These are phyloP conservation scores for Chloroclystis v-ata DNA, from an alignment of 2,888 invertebrate genomes.

Conservation along the genomic window DNA sequence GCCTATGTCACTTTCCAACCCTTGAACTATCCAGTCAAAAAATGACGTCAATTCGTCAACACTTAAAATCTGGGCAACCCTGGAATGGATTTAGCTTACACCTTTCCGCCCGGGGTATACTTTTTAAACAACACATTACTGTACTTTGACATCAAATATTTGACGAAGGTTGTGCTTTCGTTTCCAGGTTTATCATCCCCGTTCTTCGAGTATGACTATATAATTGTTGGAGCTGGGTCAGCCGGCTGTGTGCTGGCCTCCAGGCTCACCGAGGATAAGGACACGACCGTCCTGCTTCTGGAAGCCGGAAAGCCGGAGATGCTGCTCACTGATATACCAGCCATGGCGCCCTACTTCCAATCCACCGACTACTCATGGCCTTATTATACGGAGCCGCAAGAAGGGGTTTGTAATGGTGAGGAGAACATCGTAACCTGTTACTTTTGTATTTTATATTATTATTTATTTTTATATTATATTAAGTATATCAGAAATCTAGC, in stretches of 20 bases:
- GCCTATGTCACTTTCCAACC: too few species aligned
- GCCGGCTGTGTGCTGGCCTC: slow-evolving; percentile 76
- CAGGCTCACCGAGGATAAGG: slow-evolving; percentile 61
- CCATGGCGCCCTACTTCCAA: slow-evolving; percentile 77
- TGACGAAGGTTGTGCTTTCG: not conserved
- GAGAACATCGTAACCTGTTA: too few species aligned
- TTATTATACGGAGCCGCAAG: slow-evolving; percentile 82
- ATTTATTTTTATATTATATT: too few species aligned
- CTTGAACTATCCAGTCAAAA: too few species aligned
- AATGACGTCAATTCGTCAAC: too few species aligned
- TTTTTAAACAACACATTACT: not conserved
- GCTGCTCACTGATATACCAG: slow-evolving; percentile 75
- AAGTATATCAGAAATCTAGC: too few species aligned
- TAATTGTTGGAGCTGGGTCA: slow-evolving; percentile 78
- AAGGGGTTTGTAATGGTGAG: slow-evolving; percentile 78
- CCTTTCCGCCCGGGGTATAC: too few species aligned
- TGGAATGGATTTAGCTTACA: too few species aligned
- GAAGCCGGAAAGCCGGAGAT: slow-evolving; percentile 67
- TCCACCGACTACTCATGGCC: slow-evolving; percentile 83
- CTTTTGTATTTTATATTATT: too few species aligned
- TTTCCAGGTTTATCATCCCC: slow-evolving; percentile 50
- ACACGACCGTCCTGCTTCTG: slow-evolving; percentile 58
- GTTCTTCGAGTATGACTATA: slow-evolving; percentile 71
- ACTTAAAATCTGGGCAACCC: too few species aligned
- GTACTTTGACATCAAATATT: not conserved